These are phyloP conservation scores for Stichopus horrens DNA, from an alignment of 53 echinoderm and acorn worm genomes.

Conservation along the genomic window DNA sequence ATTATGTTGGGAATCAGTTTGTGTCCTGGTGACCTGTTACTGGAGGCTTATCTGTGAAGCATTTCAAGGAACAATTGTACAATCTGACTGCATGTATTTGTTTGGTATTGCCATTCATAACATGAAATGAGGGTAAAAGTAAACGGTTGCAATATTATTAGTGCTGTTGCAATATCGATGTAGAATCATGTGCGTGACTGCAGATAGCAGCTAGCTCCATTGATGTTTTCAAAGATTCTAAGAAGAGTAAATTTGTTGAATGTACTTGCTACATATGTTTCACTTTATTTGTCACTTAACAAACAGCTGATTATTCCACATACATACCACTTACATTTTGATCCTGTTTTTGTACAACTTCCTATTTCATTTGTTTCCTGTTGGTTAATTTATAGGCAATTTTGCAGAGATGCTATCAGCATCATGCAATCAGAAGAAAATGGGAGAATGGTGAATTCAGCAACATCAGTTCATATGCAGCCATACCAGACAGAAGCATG, in stretches of 20 bases:
- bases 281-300: background rate
- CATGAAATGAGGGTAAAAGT: too few relatives aligned
- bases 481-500: slow-evolving; percentile 18
- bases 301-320: background rate
- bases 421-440: slow-evolving; percentile 23
- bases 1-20: too few relatives aligned
- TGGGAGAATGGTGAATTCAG: slow-evolving; percentile 5
- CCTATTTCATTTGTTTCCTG: background rate
- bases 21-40: too few relatives aligned
- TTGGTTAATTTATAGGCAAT: background rate
- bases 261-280: background rate
- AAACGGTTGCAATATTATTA: too few relatives aligned
- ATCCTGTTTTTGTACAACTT: background rate
- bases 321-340: too few relatives aligned
- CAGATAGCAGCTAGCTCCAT: too few relatives aligned
- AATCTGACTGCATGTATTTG: too few relatives aligned
- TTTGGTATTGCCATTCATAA: too few relatives aligned
- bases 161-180: too few relatives aligned
- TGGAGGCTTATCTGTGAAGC: too few relatives aligned
- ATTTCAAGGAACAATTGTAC: too few relatives aligned
- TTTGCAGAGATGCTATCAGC: background rate
- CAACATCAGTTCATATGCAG: background rate
- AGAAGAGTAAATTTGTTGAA: background rate
- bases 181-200: too few relatives aligned
- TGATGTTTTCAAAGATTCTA: background rate